Conservation (phyloP, 2,888 invertebrate species). For the Dyspetes luteomarginatus region DNA sequence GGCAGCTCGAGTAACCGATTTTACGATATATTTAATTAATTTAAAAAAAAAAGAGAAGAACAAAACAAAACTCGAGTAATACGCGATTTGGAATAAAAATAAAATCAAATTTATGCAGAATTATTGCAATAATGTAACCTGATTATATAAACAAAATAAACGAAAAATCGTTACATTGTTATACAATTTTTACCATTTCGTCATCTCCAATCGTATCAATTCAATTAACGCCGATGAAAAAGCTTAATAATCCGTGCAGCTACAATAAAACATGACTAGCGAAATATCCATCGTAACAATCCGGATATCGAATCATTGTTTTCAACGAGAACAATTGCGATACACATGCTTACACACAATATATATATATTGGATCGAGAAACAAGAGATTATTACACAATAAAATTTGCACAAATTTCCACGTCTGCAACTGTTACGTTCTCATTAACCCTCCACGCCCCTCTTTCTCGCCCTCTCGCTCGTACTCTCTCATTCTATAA, state of each 20-base stretch:
- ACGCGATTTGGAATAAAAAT: no score
- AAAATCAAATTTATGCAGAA: no score
- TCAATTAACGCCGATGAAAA: no score
- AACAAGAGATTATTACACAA: slow-evolving; percentile 43
- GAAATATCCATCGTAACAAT: slow-evolving; percentile 20
- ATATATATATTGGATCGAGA: not conserved
- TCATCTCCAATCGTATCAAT: no score
- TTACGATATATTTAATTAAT: no score
- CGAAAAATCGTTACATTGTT: no score
- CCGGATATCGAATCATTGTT: slow-evolving; percentile 33
- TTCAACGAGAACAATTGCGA: slow-evolving; percentile 31
- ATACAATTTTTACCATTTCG: no score
- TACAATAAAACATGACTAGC: slow-evolving; percentile 4
- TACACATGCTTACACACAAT: not conserved
- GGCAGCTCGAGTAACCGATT: no score
- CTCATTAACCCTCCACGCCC: slow-evolving; percentile 35
- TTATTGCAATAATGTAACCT: no score
- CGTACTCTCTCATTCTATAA: not conserved
- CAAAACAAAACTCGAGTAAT: no score
- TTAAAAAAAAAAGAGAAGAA: no score
- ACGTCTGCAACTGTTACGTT: slow-evolving; percentile 44
- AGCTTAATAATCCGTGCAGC: not conserved
- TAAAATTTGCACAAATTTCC: slow-evolving; percentile 39
- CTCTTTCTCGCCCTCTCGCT: not conserved
- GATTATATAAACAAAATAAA: no score